A percentile compares a stretch with the other conserved stretches of the same genome.
Conservation (phyloP, 2,113 vertebrate genomes). For the Seriola aureovittata region DNA sequence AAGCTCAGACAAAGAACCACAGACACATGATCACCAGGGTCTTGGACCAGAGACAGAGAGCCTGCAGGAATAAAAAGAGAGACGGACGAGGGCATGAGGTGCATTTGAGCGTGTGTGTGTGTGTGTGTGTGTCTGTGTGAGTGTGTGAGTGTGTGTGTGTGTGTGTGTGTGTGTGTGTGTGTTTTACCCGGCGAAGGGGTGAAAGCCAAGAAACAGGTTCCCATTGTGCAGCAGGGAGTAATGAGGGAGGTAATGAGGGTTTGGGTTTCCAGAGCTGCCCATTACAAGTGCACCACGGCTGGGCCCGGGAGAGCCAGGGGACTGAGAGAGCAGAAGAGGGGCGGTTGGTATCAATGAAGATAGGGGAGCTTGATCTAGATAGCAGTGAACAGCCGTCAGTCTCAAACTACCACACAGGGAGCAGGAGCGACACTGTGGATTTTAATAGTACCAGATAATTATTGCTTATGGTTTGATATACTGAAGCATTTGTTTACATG, state of each 20-base stretch:
- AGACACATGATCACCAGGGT: slow-evolving; percentile 75
- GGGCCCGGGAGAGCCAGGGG: slow-evolving; percentile 52
- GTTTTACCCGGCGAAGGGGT: slow-evolving; percentile 59
- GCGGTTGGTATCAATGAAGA: slow-evolving; percentile 63
- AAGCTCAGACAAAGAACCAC: slow-evolving; percentile 72
- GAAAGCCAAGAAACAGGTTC: slow-evolving; percentile 76
- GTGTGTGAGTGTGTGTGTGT: slow-evolving; percentile 57
- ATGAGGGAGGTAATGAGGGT: slow-evolving; percentile 81
- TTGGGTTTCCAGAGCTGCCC: slow-evolving; percentile 77
- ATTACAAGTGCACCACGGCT: slow-evolving; percentile 68
- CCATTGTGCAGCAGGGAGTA: slow-evolving; percentile 75
- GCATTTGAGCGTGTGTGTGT: slow-evolving; percentile 43
- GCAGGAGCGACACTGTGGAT: slow-evolving; percentile 25
- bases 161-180: slow-evolving; percentile 37
- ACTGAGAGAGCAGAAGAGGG: slow-evolving; percentile 41
- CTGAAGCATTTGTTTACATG: neutral
- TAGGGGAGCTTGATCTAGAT: slow-evolving; percentile 71
- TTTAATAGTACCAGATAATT: slow-evolving; percentile 14
- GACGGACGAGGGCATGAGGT: slow-evolving; percentile 71
- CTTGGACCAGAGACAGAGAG: slow-evolving; percentile 63
- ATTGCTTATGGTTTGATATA: neutral
- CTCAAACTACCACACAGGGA: slow-evolving; percentile 70
- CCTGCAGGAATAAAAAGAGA: slow-evolving; percentile 66
- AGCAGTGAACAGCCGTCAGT: slow-evolving; percentile 47
- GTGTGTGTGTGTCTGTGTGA: slow-evolving; percentile 38